A percentile compares a stretch with the other conserved stretches of the same genome.
phyloP scores from a whole-genome alignment of 2,888 invertebrate species.

The Sphaerophoria rueppellii region DNA sequence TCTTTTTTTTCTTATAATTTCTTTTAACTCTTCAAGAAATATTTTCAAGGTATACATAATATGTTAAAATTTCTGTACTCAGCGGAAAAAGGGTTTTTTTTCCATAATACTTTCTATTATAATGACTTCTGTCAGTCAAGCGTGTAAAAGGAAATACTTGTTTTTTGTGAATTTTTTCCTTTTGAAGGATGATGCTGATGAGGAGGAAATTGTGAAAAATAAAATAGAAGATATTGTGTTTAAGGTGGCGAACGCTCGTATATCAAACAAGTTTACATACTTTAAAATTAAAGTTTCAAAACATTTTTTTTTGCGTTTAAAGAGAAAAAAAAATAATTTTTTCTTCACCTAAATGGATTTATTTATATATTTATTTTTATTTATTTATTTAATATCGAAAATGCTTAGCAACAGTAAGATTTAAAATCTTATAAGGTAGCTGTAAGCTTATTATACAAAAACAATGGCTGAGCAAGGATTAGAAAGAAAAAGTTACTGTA shows the following conservation, averaged over 20 bases:
- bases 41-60: slow-evolving; percentile 33
- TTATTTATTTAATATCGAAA: too few relatives aligned
- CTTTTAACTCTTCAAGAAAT: slow-evolving; percentile 35
- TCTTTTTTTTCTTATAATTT: too few relatives aligned
- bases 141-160: slow-evolving; percentile 28
- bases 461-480: too few relatives aligned
- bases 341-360: too few relatives aligned
- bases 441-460: too few relatives aligned
- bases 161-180: background rate
- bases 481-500: too few relatives aligned
- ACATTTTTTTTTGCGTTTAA: background rate
- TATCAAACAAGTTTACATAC: slow-evolving; percentile 4
- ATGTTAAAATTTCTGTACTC: slow-evolving; percentile 35
- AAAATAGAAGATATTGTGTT: slow-evolving; percentile 10
- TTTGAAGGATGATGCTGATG: background rate
- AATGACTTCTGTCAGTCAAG: slow-evolving; percentile 51
- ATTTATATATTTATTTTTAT: too few relatives aligned
- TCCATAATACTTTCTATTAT: slow-evolving; percentile 1
- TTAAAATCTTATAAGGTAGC: too few relatives aligned
- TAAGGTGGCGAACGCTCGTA: slow-evolving; percentile 4
- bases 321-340: too few relatives aligned
- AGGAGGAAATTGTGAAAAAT: background rate
- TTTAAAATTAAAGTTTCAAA: background rate
- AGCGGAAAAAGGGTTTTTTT: slow-evolving; percentile 23
- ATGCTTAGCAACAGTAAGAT: too few relatives aligned